Conservation (phyloP, 2,888 invertebrate species). For the Cheilosia urbana region DNA sequence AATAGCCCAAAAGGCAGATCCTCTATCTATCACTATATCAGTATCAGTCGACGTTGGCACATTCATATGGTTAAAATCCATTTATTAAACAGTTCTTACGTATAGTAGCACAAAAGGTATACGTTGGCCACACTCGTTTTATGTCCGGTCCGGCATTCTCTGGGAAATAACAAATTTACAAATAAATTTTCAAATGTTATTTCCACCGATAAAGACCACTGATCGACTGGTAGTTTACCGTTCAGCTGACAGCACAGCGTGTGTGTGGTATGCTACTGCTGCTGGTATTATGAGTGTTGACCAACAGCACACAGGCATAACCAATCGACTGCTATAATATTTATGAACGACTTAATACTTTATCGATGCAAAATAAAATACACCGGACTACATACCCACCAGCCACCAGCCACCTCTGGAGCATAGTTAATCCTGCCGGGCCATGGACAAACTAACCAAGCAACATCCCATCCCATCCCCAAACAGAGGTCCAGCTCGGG, state of each 20-base stretch:
- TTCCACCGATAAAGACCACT: conserved; percentile 36
- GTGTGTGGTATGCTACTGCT: neutral
- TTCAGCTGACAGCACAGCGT: conserved; percentile 30
- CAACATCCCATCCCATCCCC: conserved; percentile 4
- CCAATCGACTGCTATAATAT: conserved; percentile 66
- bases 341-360: conserved; percentile 75
- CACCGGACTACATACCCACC: neutral
- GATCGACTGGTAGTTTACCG: conserved; percentile 38
- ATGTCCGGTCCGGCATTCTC: neutral
- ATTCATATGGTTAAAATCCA: neutral
- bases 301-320: conserved; percentile 31
- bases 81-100: conserved; percentile 13
- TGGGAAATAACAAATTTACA: conserved; percentile 49
- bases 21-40: too few relatives aligned
- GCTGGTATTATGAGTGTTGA: conserved; percentile 34
- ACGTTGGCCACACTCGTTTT: neutral
- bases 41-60: neutral
- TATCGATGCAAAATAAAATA: conserved; percentile 65
- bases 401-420: conserved; percentile 15
- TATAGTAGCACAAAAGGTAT: conserved; percentile 14
- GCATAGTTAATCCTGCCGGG: conserved; percentile 64
- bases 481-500: neutral
- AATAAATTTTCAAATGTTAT: conserved; percentile 66
- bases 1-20: neutral
- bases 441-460: conserved; percentile 55